These are phyloP conservation scores for Sepiola atlantica DNA, from an alignment of 2,888 invertebrate genomes.

Conservation along the genomic window DNA sequence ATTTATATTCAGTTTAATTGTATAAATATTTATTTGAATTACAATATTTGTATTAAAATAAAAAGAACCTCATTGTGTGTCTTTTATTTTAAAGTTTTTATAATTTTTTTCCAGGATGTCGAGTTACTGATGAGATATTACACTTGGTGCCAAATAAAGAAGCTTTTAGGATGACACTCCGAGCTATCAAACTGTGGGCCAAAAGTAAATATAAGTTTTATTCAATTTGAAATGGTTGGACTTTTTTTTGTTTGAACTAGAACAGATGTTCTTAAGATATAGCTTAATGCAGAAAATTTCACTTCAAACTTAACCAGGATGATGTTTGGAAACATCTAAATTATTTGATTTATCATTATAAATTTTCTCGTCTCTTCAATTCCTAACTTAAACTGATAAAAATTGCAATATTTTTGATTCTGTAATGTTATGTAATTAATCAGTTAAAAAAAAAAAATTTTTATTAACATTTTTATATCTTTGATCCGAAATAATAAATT, in stretches of 20 bases:
- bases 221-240: not conserved
- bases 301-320: too few relatives aligned
- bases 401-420: not conserved
- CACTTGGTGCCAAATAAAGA: constrained; percentile 95
- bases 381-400: not conserved
- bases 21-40: too few relatives aligned
- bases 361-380: too few relatives aligned
- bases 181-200: constrained; percentile 98
- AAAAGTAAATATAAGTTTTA: constrained; percentile 83
- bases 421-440: too few relatives aligned
- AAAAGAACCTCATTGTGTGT: too few relatives aligned
- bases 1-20: too few relatives aligned
- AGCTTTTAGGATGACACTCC: constrained; percentile 91
- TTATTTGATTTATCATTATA: too few relatives aligned
- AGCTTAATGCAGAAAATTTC: not conserved
- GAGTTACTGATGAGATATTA: constrained; percentile 98
- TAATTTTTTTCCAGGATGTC: constrained; percentile 82
- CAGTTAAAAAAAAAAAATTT: too few relatives aligned
- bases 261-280: not conserved
- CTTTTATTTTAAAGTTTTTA: not conserved
- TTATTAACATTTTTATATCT: too few relatives aligned
- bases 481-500: too few relatives aligned
- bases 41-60: too few relatives aligned
- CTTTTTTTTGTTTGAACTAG: not conserved
- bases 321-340: too few relatives aligned